These are phyloP conservation scores for Scaptomyza hsui DNA, from an alignment of 1,140 invertebrate species.

Conservation along the genomic window DNA sequence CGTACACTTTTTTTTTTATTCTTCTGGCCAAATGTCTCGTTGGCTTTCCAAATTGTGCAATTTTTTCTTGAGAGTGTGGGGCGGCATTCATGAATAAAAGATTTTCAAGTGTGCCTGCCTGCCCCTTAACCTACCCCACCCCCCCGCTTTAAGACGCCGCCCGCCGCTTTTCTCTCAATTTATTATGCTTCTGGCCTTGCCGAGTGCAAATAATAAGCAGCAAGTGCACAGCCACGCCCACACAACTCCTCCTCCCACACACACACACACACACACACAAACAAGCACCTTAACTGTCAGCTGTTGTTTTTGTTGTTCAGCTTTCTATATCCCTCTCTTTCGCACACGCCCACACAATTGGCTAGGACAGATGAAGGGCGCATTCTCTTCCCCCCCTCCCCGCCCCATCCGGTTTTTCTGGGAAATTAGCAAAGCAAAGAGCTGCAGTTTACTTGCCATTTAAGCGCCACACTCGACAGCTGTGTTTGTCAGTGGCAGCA, in stretches of 20 bases:
- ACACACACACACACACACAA: constrained; percentile 50
- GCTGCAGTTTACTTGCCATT: constrained; percentile 80
- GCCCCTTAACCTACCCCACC: neutral
- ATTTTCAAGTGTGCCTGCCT: constrained; percentile 55
- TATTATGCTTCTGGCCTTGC: constrained; percentile 77
- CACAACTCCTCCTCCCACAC: constrained; percentile 38
- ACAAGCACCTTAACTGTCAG: constrained; percentile 44
- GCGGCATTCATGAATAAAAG: constrained; percentile 78
- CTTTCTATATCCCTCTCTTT: neutral
- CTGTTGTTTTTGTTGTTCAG: constrained; percentile 1
- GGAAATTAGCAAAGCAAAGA: constrained; percentile 79
- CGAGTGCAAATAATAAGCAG: constrained; percentile 78
- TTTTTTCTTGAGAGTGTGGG: constrained; percentile 37
- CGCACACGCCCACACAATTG: neutral
- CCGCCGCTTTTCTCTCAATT: constrained; percentile 50
- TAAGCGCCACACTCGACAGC: constrained; percentile 75
- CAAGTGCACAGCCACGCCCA: constrained; percentile 74
- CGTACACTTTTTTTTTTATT: constrained; percentile 40
- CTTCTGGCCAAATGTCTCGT: constrained; percentile 62
- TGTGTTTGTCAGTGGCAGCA: constrained; percentile 69
- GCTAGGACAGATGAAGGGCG: neutral
- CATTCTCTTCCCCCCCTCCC: neutral
- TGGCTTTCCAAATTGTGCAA: constrained; percentile 76
- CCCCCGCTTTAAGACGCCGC: constrained; percentile 16
- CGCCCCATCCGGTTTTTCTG: neutral